phyloP scores from a whole-genome alignment of 2,797 vertebrate genomes.

The Thamnophis elegans region DNA sequence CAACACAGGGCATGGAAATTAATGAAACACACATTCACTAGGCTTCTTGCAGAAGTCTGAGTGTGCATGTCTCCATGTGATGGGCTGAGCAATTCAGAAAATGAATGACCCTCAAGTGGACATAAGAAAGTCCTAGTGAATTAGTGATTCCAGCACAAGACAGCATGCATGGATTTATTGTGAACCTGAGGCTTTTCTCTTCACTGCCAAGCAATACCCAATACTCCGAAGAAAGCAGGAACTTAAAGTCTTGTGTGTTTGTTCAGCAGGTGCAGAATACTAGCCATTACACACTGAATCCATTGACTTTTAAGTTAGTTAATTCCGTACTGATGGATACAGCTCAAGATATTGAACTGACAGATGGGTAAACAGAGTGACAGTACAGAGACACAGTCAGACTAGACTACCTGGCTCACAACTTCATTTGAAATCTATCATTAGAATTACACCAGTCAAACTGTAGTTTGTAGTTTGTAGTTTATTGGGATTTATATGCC shows the following conservation, averaged over 20 bases:
- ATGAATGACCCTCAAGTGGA: constrained; percentile 22
- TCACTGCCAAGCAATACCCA: background rate
- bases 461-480: too few species aligned
- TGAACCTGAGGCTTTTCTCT: constrained; percentile 30
- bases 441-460: background rate
- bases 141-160: constrained; percentile 18
- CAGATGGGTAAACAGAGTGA: constrained; percentile 5
- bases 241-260: constrained; percentile 14
- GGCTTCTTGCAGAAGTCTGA: constrained; percentile 44
- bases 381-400: background rate
- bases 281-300: background rate
- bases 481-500: too few species aligned
- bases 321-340: constrained; percentile 5
- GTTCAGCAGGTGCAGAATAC: constrained; percentile 8
- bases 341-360: background rate
- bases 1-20: constrained; percentile 51
- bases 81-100: constrained; percentile 43
- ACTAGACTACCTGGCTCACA: background rate
- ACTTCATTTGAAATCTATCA: constrained; percentile 2
- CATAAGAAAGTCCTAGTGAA: constrained; percentile 18
- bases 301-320: constrained; percentile 19
- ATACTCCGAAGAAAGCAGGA: background rate
- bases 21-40: constrained; percentile 36
- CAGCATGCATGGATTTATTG: constrained; percentile 21
- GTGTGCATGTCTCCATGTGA: constrained; percentile 7